Conservation (phyloP, 2,888 invertebrate species). For the Asteroscopus sphinx region DNA sequence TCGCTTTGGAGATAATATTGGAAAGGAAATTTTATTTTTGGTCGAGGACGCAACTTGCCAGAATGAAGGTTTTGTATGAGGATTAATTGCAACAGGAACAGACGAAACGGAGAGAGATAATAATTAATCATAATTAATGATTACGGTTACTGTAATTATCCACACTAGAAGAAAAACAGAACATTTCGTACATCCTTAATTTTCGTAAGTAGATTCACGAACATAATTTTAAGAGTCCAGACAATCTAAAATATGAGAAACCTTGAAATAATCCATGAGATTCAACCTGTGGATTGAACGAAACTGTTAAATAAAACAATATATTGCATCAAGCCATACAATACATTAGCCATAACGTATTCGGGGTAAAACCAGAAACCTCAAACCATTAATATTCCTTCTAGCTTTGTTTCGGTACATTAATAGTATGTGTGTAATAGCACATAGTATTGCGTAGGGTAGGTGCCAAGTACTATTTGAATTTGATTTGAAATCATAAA, state of each 20-base stretch:
- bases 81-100: conserved; percentile 2
- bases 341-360: conserved; percentile 9
- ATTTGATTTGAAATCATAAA: too few relatives aligned
- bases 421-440: not conserved
- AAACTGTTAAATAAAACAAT: not conserved
- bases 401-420: too few relatives aligned
- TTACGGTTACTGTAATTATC: not conserved
- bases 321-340: not conserved
- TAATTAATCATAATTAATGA: not conserved
- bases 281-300: too few relatives aligned
- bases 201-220: too few relatives aligned
- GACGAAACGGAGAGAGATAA: not conserved
- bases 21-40: conserved; percentile 31
- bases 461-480: not conserved
- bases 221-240: too few relatives aligned
- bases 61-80: conserved; percentile 16
- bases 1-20: conserved; percentile 8
- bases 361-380: conserved; percentile 9
- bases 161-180: too few relatives aligned
- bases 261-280: too few relatives aligned
- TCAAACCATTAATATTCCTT: conserved; percentile 23
- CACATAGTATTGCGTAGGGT: not conserved
- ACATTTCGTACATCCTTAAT: too few relatives aligned
- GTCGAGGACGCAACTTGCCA: conserved; percentile 2
- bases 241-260: too few relatives aligned